Conservation (phyloP, 2,888 invertebrate genomes). For the Molanna angustata region DNA sequence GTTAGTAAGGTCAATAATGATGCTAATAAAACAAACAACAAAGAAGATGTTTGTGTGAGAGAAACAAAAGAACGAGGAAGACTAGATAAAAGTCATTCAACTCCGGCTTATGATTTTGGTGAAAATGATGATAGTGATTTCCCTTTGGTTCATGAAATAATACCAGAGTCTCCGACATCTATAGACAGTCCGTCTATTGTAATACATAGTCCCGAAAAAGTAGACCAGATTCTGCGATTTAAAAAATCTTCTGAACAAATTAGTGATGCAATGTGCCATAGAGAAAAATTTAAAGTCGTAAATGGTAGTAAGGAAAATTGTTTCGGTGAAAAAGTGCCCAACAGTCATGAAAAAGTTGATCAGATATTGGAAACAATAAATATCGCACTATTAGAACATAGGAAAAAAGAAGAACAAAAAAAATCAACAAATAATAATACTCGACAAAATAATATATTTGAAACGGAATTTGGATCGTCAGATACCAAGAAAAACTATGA, state of each 20-base stretch:
- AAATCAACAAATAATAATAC: slow-evolving; percentile 4
- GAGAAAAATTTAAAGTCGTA: slow-evolving; percentile 28
- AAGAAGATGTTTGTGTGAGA: slow-evolving; percentile 22
- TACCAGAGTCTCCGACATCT: slow-evolving; percentile 45
- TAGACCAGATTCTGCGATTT: slow-evolving; percentile 47
- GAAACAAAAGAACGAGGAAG: slow-evolving; percentile 46
- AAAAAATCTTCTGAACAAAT: slow-evolving; percentile 46
- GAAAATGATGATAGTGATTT: slow-evolving; percentile 34
- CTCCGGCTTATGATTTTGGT: slow-evolving; percentile 73
- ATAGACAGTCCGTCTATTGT: slow-evolving; percentile 37
- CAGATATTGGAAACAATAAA: slow-evolving; percentile 43
- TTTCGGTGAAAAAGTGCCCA: slow-evolving; percentile 22
- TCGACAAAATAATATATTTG: slow-evolving; percentile 23
- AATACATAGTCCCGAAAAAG: slow-evolving; percentile 41
- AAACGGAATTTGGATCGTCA: slow-evolving; percentile 32
- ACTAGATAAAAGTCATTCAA: slow-evolving; percentile 77
- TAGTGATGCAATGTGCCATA: slow-evolving; percentile 44
- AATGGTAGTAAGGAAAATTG: slow-evolving; percentile 6
- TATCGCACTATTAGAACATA: slow-evolving; percentile 40
- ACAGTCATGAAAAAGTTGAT: slow-evolving; percentile 26
- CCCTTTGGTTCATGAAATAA: slow-evolving; percentile 39
- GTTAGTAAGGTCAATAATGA: slow-evolving; percentile 33
- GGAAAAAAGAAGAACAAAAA: slow-evolving; percentile 26
- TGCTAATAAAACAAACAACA: slow-evolving; percentile 35
- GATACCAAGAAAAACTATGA: slow-evolving; percentile 21